Base-by-base conservation (phyloP, 2,797 vertebrate species). In the Liparis tanakae region DNA sequence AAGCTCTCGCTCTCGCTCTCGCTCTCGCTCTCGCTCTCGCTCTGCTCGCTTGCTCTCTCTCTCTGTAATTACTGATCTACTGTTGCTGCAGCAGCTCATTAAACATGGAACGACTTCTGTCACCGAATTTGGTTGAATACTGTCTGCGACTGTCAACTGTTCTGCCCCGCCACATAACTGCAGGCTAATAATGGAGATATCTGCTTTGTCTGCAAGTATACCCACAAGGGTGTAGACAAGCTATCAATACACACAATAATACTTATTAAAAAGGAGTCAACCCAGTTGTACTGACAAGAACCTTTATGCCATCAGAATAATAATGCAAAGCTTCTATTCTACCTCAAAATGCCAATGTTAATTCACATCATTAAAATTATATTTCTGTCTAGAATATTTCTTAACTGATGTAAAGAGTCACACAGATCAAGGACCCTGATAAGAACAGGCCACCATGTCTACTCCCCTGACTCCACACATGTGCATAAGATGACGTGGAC, bases 191-290 rank as follows among this genome's bases (percentile, higher is more conserved):
- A 64, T 58, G 48, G n/a, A 36, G 1, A 68, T 56, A 69, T 74
- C 5, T 34, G 69, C n/a, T 57, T 39, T 33, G 68, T 51, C 58
- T 72, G 20, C 0, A 44, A 36, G 46, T 34, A 36, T 15, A 69
- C 15, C 6, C 51, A 60, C 30, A 69, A 72, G 59, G 62, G 67
- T 79, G 70, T 67, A 60, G 67, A 68, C 48, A 77, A 25, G 66
- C 44, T 59, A 51, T 43, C 41, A 58, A 34, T 25, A 10, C 13
- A 20, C 33, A 62, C 43, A 84, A 54, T 72, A 50, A 56, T 22
- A 74, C 67, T 59, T 34, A 72, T 81, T 66, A 79, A 30, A 56
- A 81, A 71, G 63, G 1, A 67, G 65, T 67, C 44, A 3, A 73
- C 20, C 72, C 57, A 55, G 59, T 85, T 79, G 69, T 8, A 17